Conservation (phyloP, 53 echinoderm and acorn worm genomes). For the Echinarachnius parma region DNA sequence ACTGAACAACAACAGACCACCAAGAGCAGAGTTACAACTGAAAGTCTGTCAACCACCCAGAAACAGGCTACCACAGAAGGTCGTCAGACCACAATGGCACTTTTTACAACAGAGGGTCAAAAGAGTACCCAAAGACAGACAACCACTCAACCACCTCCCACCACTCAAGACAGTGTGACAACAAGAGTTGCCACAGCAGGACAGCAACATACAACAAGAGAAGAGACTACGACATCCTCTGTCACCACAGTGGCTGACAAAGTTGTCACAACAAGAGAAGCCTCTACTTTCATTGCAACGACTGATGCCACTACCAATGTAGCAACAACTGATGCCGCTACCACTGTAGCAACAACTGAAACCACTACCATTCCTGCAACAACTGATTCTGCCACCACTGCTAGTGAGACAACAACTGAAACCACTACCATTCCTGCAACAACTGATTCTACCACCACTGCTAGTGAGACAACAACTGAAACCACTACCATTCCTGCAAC, state of each 20-base stretch:
- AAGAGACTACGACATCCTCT: not conserved
- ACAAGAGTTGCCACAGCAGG: not conserved
- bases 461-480: too few species aligned
- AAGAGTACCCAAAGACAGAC: too few species aligned
- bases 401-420: too few species aligned
- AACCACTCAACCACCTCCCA: too few species aligned
- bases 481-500: too few species aligned
- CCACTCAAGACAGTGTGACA: not conserved
- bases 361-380: too few species aligned
- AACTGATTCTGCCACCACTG: too few species aligned
- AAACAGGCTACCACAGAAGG: not conserved
- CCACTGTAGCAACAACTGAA: not conserved
- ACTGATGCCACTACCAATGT: not conserved
- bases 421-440: too few species aligned
- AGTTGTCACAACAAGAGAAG: not conserved
- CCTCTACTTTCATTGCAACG: not conserved
- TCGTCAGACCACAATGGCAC: not conserved
- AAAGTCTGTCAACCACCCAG: not conserved
- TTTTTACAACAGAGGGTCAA: too few species aligned
- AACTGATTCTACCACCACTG: too few species aligned
- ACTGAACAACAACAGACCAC: not conserved
- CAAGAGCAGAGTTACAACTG: not conserved
- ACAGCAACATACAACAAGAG: not conserved
- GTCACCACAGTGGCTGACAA: too few species aligned
- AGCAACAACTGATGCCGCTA: not conserved